phyloP scores from a whole-genome alignment of 92 coral and sea anemone species.

The Palythoa caribaeorum region DNA sequence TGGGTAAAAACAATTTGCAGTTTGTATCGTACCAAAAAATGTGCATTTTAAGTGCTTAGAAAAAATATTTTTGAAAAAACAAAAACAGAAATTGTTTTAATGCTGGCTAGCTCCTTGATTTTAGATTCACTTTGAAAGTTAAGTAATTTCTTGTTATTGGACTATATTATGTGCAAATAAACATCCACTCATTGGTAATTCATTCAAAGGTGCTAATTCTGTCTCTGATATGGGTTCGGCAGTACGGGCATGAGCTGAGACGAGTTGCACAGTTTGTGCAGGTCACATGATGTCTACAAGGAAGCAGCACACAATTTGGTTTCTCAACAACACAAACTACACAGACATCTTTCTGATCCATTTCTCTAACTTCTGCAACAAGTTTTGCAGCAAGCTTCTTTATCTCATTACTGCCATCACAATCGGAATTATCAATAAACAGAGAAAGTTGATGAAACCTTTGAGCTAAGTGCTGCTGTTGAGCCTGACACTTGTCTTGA shows the following conservation, averaged over 20 bases:
- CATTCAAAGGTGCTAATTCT: slow-evolving; percentile 59
- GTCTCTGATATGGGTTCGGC: slow-evolving; percentile 50
- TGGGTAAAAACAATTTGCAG: too few relatives aligned
- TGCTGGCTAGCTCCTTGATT: too few relatives aligned
- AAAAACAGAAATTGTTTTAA: too few relatives aligned
- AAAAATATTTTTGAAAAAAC: too few relatives aligned
- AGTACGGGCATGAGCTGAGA: slow-evolving; percentile 52
- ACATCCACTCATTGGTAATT: neutral
- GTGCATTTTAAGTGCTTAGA: too few relatives aligned
- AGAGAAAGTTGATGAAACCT: slow-evolving; percentile 62
- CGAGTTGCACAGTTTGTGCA: slow-evolving; percentile 50
- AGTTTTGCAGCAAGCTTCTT: slow-evolving; percentile 37
- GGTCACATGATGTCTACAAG: slow-evolving; percentile 66
- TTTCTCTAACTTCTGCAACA: slow-evolving; percentile 57
- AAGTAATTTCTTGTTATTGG: too few relatives aligned
- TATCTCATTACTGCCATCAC: slow-evolving; percentile 20
- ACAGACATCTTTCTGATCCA: slow-evolving; percentile 64
- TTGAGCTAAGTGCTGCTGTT: slow-evolving; percentile 50
- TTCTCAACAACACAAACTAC: slow-evolving; percentile 58
- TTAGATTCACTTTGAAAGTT: too few relatives aligned
- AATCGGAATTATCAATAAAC: slow-evolving; percentile 45
- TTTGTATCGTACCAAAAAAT: too few relatives aligned
- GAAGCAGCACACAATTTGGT: slow-evolving; percentile 67
- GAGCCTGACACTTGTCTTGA: slow-evolving; percentile 55
- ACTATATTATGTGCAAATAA: too few relatives aligned